Percentiles rank a stretch among this genome's conserved stretches.
phyloP scores from a whole-genome alignment of 1,140 invertebrate genomes.

The Rhagoletis pomonella region DNA sequence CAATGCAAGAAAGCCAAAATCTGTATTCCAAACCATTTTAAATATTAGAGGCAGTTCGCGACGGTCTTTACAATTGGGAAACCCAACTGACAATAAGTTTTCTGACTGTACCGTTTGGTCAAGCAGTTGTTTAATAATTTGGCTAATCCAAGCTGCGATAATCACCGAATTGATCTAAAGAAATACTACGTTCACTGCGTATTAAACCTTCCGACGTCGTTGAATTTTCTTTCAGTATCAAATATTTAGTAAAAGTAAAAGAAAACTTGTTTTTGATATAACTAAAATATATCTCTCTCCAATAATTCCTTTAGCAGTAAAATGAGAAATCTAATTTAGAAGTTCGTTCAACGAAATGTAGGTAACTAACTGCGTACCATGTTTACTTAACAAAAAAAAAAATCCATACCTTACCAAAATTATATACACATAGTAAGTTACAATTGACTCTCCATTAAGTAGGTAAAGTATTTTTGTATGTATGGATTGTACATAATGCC shows the following conservation, averaged over 20 bases:
- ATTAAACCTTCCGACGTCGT: background rate
- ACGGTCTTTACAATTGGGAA: too few relatives aligned
- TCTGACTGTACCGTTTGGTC: too few relatives aligned
- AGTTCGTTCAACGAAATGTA: constrained; percentile 27
- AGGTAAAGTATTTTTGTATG: background rate
- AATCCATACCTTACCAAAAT: background rate
- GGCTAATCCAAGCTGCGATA: too few relatives aligned
- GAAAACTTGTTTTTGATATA: constrained; percentile 22
- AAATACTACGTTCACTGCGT: too few relatives aligned
- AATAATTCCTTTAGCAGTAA: constrained; percentile 47
- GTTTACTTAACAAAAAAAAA: background rate
- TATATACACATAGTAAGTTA: constrained; percentile 23
- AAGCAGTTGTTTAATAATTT: too few relatives aligned
- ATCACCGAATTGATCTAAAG: too few relatives aligned
- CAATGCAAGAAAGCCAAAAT: too few relatives aligned
- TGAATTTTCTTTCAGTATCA: background rate
- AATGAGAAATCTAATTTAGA: constrained; percentile 7
- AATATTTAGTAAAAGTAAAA: background rate
- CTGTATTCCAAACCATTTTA: too few relatives aligned
- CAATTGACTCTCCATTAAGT: background rate
- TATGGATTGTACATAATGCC: background rate
- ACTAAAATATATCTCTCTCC: constrained; percentile 20
- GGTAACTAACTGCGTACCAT: constrained; percentile 42
- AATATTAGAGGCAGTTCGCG: too few relatives aligned
- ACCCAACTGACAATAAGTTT: too few relatives aligned